A percentile compares a stretch with the other conserved stretches of the same genome.
phyloP scores from a whole-genome alignment of 2,113 vertebrate genomes.

The Holacanthus passer region DNA sequence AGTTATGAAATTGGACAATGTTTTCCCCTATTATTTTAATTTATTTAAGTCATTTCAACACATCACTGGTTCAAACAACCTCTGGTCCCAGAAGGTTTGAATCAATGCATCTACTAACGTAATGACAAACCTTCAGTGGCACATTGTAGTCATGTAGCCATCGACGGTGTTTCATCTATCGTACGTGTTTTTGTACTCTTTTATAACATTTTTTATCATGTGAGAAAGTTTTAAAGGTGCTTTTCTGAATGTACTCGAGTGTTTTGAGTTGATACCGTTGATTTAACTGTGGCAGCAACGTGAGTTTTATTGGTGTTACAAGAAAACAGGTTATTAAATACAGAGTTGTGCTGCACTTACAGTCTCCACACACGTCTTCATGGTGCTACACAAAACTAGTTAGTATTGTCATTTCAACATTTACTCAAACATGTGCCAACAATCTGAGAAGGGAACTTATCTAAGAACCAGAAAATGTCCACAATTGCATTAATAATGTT shows the following conservation, averaged over 20 bases:
- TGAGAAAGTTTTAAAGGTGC: constrained; percentile 63
- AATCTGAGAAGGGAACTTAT: constrained; percentile 8
- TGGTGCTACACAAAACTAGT: constrained; percentile 14
- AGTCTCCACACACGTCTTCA: constrained; percentile 1
- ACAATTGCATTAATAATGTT: constrained; percentile 20
- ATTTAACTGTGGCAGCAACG: constrained; percentile 4
- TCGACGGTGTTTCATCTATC: constrained; percentile 35
- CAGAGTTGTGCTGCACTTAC: constrained; percentile 27
- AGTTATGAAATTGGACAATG: constrained; percentile 39
- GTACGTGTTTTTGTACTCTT: constrained; percentile 70
- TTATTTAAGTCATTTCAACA: constrained; percentile 71
- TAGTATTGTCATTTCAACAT: background rate
- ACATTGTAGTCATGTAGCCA: constrained; percentile 34
- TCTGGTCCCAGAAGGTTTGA: constrained; percentile 40
- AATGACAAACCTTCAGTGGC: constrained; percentile 39
- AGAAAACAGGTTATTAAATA: constrained; percentile 2
- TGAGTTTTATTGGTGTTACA: constrained; percentile 6
- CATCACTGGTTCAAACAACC: constrained; percentile 46
- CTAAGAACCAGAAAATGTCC: constrained; percentile 1
- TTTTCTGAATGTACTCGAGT: constrained; percentile 73
- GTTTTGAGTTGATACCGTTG: constrained; percentile 27
- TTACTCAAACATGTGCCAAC: constrained; percentile 7
- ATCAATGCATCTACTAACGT: constrained; percentile 16
- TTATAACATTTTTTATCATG: constrained; percentile 53
- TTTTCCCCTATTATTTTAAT: constrained; percentile 63